Conservation (phyloP, 37 sponge, comb jelly and placozoan genomes). For the Mnemiopsis leidyi region DNA sequence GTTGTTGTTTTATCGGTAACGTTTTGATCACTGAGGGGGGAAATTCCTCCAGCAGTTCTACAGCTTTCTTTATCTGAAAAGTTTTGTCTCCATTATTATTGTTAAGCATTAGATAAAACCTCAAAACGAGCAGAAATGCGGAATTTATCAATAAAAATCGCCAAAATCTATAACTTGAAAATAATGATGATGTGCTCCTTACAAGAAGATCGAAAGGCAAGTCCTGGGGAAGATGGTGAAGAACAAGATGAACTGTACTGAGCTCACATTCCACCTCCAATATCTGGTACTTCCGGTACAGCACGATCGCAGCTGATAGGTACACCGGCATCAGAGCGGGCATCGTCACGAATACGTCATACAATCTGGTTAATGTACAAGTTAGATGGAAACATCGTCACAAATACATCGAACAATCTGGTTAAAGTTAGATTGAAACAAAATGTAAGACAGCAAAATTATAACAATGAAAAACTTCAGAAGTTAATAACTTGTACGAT, state of each 20-base stretch:
- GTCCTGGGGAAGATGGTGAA: slow-evolving; percentile 26
- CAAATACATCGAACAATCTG: too few species aligned
- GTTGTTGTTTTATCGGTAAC: slow-evolving; percentile 5
- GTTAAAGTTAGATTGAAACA: too few species aligned
- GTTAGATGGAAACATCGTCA: too few species aligned
- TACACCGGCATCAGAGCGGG: slow-evolving; percentile 40
- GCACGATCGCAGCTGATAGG: slow-evolving; percentile 50
- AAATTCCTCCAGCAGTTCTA: neutral
- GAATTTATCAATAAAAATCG: neutral
- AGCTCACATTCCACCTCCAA: slow-evolving; percentile 53
- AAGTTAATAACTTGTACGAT: too few species aligned
- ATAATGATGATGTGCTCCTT: neutral
- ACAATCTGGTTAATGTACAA: neutral
- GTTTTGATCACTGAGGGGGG: neutral
- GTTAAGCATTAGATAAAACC: neutral
- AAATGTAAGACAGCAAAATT: too few species aligned
- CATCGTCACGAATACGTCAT: slow-evolving; percentile 21
- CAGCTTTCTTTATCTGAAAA: neutral
- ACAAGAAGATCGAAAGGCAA: slow-evolving; percentile 31
- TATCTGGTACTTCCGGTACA: slow-evolving; percentile 5
- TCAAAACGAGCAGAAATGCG: too few species aligned
- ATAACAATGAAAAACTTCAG: too few species aligned
- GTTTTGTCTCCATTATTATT: neutral
- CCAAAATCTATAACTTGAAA: neutral
- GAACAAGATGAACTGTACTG: slow-evolving; percentile 47